Evolutionary conservation across 1,140 invertebrate species (phyloP), one percentile per base, ranked within the genome.

Genomic region (Limonius californicus): DNA sequence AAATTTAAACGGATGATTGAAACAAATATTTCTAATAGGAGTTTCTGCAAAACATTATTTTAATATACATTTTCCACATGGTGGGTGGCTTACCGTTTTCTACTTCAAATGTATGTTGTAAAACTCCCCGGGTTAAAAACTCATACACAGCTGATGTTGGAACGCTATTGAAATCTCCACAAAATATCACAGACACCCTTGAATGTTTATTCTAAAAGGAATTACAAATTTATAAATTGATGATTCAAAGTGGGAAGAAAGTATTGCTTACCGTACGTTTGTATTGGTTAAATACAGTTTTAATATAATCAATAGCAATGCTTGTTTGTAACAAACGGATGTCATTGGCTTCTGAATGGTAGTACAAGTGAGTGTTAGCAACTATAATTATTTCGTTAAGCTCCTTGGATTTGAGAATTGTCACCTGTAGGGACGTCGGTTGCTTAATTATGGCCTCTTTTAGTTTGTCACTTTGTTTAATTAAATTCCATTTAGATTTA

Each of bases 351-450:
- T 91, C 85, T 1, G 92, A 91, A 73, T 93, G 89, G 73, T 95
- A 97, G 76, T 93, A 97, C 14, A 97, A 81, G 82, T 98, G 95
- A 0, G 92, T 96, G 72, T 95, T 96, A 18, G 85, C 92, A 54
- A 95, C 81, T 27, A 94, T 59, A 56, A 85, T 77, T 67, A 86
- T 77, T 57, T 79, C 77, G 6, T 79, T 78, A 69, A 82, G 80
- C 27, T 87, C 82, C 53, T 81, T 73, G 6, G 83, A 84, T 71
- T 86, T 79, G 53, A 94, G 77, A 27, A 86, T 71, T 20, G 82
- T 76, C 12, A 82, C 81, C 84, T 84, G 83, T 43, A 85, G 72
- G 8, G 83, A 84, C 11, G 87, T 88, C 12, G 84, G 83, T 61
- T 87, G 80, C 53, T 82, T 81, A 57, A 84, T 73, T 59, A 92